Evolutionary conservation across 2,113 vertebrate species (phyloP).

Genomic region (Antechinus stuartii): DNA sequence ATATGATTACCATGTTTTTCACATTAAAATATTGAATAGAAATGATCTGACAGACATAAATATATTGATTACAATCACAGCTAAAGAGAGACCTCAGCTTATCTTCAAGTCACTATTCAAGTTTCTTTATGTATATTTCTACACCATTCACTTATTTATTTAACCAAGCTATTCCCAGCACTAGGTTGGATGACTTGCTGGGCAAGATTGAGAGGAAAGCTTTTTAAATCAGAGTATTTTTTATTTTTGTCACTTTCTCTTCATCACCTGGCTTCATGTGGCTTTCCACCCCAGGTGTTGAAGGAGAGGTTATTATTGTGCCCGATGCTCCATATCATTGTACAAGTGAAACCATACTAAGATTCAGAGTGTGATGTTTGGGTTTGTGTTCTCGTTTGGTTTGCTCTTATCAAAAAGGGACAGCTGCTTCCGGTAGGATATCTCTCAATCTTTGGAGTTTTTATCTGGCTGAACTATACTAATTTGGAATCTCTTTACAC

Average conservation of each 20-base stretch:
- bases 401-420: background rate
- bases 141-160: conserved; percentile 26
- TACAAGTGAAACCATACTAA: background rate
- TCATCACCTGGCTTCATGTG: background rate
- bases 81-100: conserved; percentile 54
- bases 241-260: conserved; percentile 28
- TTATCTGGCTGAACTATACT: background rate
- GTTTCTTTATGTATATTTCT: background rate
- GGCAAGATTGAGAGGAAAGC: background rate
- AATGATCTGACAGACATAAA: conserved; percentile 50
- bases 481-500: conserved; percentile 5
- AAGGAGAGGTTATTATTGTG: background rate
- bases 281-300: background rate
- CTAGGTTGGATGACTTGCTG: background rate
- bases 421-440: background rate
- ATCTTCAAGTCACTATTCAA: conserved; percentile 44
- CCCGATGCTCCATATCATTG: background rate
- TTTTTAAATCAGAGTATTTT: conserved; percentile 38
- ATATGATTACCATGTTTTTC: conserved; percentile 67
- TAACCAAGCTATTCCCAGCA: background rate
- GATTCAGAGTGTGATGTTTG: background rate
- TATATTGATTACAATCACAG: conserved; percentile 47
- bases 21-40: conserved; percentile 60
- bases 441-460: background rate
- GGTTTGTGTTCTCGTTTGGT: background rate